A percentile compares a stretch with the other conserved stretches of the same genome.
phyloP scores from a whole-genome alignment of 2,113 vertebrate species.

The Oncorhynchus kisutch region DNA sequence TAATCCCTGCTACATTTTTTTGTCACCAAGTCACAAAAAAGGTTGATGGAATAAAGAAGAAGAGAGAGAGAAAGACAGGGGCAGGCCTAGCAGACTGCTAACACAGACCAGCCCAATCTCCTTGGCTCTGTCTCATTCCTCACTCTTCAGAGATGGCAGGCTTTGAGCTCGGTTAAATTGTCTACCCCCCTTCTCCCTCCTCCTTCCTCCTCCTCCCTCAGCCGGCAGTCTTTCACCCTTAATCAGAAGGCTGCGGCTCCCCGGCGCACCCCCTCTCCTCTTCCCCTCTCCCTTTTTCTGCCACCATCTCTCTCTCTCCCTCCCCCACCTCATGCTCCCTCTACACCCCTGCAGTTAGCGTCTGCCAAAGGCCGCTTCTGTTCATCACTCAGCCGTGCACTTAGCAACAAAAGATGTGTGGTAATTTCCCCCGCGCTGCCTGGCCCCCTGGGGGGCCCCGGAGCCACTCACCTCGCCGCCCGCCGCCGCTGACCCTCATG shows the following conservation, averaged over 20 bases:
- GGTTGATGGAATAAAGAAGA: neutral
- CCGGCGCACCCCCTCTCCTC: conserved; percentile 25
- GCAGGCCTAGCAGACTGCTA: conserved; percentile 61
- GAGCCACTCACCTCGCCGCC: neutral
- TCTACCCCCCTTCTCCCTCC: conserved; percentile 54
- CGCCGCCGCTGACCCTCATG: conserved; percentile 39
- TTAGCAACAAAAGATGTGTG: conserved; percentile 73
- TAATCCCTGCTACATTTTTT: conserved; percentile 26
- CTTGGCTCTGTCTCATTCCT: conserved; percentile 26
- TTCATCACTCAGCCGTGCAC: conserved; percentile 74
- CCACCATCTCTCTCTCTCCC: conserved; percentile 33
- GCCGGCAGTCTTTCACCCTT: conserved; percentile 68
- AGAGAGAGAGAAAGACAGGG: conserved; percentile 31
- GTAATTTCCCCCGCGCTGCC: conserved; percentile 66
- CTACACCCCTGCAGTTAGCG: conserved; percentile 72
- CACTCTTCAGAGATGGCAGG: conserved; percentile 31
- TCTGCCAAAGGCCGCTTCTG: conserved; percentile 73
- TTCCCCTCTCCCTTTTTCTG: conserved; percentile 51
- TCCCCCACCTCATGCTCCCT: conserved; percentile 33
- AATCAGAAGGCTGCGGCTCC: conserved; percentile 68
- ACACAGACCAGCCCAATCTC: conserved; percentile 55
- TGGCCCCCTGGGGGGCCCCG: conserved; percentile 29
- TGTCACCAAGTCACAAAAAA: too few relatives aligned
- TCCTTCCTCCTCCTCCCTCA: conserved; percentile 46
- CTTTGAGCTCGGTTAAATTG: conserved; percentile 73